Evolutionary conservation across 2,113 vertebrate species (phyloP).

Genomic region (Neomonachus schauinslandi): DNA sequence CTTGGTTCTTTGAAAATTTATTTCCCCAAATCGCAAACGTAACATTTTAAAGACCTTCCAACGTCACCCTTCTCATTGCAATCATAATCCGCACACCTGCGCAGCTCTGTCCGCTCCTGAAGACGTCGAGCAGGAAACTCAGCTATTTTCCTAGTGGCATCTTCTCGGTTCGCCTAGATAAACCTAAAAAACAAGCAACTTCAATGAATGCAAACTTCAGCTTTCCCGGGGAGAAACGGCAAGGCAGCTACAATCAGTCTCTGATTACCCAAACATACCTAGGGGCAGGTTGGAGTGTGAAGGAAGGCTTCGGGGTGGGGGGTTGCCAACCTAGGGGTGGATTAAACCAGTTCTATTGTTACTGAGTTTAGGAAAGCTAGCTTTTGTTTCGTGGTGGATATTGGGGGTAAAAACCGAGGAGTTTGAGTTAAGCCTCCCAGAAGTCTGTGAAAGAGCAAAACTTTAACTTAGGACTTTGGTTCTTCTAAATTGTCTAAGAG

Average conservation of each 20-base stretch:
- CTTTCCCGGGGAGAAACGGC: conserved; percentile 75
- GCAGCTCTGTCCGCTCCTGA: conserved; percentile 64
- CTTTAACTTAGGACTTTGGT: not conserved
- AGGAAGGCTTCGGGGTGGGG: conserved; percentile 8
- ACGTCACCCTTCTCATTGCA: not conserved
- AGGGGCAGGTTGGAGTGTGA: conserved; percentile 82
- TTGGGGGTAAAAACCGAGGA: not conserved
- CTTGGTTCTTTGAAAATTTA: conserved; percentile 64
- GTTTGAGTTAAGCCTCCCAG: not conserved
- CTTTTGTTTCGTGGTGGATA: conserved; percentile 49
- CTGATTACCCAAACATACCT: conserved; percentile 87
- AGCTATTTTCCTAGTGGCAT: conserved; percentile 75
- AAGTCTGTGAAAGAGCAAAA: conserved; percentile 12
- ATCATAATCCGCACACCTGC: conserved; percentile 80
- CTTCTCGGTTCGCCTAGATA: conserved; percentile 79
- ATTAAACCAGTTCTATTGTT: conserved; percentile 67
- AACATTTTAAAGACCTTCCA: conserved; percentile 48
- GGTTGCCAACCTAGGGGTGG: conserved; percentile 25
- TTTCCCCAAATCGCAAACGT: not conserved
- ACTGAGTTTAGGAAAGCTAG: conserved; percentile 1
- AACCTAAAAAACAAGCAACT: conserved; percentile 84
- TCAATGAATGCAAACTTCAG: conserved; percentile 81
- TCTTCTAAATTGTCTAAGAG: not conserved
- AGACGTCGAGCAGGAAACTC: conserved; percentile 62
- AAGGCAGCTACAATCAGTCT: conserved; percentile 84